These are phyloP conservation scores for Noctua fimbriata DNA, from an alignment of 2,888 invertebrate genomes.

Conservation along the genomic window DNA sequence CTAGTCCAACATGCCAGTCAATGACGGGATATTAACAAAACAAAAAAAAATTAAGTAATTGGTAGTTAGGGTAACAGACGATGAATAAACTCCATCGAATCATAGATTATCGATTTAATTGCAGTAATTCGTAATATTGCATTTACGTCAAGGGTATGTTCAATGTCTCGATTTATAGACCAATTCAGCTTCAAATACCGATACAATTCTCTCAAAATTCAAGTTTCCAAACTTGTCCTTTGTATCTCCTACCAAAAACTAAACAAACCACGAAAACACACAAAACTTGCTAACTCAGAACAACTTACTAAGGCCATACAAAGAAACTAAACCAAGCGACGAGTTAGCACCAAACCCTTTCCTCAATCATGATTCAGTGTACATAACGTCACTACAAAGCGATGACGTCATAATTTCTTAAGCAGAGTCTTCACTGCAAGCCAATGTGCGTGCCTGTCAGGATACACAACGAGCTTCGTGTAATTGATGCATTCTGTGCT, in stretches of 20 bases:
- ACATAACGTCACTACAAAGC: neutral
- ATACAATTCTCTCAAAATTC: neutral
- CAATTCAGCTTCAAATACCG: neutral
- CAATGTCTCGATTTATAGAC: neutral
- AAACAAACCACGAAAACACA: neutral
- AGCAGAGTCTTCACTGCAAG: conserved; percentile 28
- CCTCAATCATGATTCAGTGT: neutral
- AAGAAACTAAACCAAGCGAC: neutral
- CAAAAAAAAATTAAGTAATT: too few species aligned
- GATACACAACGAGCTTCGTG: conserved; percentile 23
- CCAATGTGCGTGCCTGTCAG: conserved; percentile 53
- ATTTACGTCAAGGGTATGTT: neutral
- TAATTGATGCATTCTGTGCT: conserved; percentile 49
- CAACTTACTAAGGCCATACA: neutral
- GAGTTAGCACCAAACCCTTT: neutral
- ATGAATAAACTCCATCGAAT: neutral
- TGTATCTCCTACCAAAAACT: neutral
- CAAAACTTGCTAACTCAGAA: neutral
- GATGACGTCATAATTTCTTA: conserved; percentile 45
- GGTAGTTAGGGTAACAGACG: neutral
- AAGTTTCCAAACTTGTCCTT: neutral
- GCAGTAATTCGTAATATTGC: neutral
- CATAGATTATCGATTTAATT: neutral
- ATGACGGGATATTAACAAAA: neutral
- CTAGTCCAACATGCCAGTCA: too few species aligned